Conservation (phyloP, 1,140 invertebrate species). For the Piezodorus guildinii region DNA sequence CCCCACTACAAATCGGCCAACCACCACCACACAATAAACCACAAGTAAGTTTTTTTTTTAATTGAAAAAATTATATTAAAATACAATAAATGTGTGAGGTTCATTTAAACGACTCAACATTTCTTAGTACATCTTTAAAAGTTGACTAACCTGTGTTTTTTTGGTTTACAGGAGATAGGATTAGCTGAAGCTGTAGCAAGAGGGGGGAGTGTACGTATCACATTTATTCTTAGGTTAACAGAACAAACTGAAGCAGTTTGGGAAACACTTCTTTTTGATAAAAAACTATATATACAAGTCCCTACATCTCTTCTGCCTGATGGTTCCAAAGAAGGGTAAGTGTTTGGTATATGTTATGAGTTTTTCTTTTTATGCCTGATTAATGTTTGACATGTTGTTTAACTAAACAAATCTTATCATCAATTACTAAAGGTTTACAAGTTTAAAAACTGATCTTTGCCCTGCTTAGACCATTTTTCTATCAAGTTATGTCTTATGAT, state of each 20-base stretch:
- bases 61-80: too few relatives aligned
- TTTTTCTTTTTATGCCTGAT: too few relatives aligned
- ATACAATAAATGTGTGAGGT: too few relatives aligned
- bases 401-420: too few relatives aligned
- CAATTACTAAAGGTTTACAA: too few relatives aligned
- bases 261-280: conserved; percentile 70
- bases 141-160: too few relatives aligned
- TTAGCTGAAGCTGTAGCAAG: conserved; percentile 35
- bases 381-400: too few relatives aligned
- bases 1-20: conserved; percentile 49
- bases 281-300: conserved; percentile 74
- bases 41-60: conserved; percentile 17
- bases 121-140: too few relatives aligned
- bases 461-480: too few relatives aligned
- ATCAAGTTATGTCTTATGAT: too few relatives aligned
- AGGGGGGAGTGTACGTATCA: conserved; percentile 50
- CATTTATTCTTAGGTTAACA: conserved; percentile 65
- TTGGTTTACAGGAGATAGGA: conserved; percentile 38
- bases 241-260: conserved; percentile 62
- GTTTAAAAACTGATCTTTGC: too few relatives aligned
- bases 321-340: conserved; percentile 73
- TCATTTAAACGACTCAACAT: too few relatives aligned
- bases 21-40: conserved; percentile 44
- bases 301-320: conserved; percentile 70
- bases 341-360: conserved; percentile 6